A percentile compares a stretch with the other conserved stretches of the same genome.
Conservation (phyloP, 2,113 vertebrate species). For the Acanthochromis polyacanthus region DNA sequence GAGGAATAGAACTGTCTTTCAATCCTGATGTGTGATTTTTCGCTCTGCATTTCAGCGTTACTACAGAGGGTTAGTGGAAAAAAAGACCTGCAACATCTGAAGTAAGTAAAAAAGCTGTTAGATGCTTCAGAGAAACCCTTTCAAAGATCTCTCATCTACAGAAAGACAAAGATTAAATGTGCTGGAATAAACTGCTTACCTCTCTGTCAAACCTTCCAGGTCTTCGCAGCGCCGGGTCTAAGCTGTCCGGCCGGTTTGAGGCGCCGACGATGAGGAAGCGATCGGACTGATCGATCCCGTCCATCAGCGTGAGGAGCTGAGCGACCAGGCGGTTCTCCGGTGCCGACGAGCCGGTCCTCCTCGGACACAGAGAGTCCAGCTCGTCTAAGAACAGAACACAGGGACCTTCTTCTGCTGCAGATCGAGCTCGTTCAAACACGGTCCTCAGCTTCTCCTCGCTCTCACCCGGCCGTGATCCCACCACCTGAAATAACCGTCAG, state of each 20-base stretch:
- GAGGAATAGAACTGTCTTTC: too few relatives aligned
- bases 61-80: too few relatives aligned
- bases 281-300: constrained; percentile 83
- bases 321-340: constrained; percentile 93
- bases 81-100: too few relatives aligned
- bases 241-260: constrained; percentile 90
- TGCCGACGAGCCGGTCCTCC: constrained; percentile 77
- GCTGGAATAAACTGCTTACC: constrained; percentile 76
- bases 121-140: too few relatives aligned
- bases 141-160: neutral
- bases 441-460: constrained; percentile 90
- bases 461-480: constrained; percentile 93
- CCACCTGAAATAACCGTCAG: constrained; percentile 73
- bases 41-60: too few relatives aligned
- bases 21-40: too few relatives aligned
- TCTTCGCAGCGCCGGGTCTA: constrained; percentile 93
- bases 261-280: constrained; percentile 89
- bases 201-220: constrained; percentile 96
- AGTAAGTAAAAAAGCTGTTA: too few relatives aligned
- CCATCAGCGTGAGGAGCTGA: constrained; percentile 94
- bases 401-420: constrained; percentile 84
- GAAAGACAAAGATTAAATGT: neutral
- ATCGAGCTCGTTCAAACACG: constrained; percentile 86
- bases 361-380: constrained; percentile 93
- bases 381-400: constrained; percentile 95